Evolutionary conservation across 2,888 invertebrate species (phyloP).

Genomic region (Euclidia mi): DNA sequence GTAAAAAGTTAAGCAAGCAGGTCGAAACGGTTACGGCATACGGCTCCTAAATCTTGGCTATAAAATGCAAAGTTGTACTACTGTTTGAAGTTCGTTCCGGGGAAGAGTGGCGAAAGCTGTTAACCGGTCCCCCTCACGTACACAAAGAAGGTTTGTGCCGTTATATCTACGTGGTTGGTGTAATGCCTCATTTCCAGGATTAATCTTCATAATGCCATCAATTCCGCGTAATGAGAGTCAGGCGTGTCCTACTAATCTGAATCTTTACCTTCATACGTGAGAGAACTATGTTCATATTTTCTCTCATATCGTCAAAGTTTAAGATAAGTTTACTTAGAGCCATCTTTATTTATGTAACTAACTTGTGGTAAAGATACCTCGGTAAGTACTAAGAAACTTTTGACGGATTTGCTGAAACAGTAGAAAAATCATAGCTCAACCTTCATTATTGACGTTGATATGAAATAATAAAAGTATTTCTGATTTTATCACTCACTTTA

Average conservation of each 20-base stretch:
- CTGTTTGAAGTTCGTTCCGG: conserved; percentile 37
- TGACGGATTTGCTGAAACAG: conserved; percentile 35
- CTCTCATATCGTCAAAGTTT: conserved; percentile 35
- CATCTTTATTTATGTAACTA: conserved; percentile 45
- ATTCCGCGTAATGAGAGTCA: conserved; percentile 63
- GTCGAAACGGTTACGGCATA: conserved; percentile 6
- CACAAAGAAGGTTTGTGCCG: conserved; percentile 56
- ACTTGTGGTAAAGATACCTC: conserved; percentile 32
- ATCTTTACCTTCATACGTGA: conserved; percentile 56
- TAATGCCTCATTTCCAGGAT: conserved; percentile 63
- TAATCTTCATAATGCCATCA: conserved; percentile 68
- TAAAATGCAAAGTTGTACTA: conserved; percentile 42
- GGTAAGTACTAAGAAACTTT: conserved; percentile 28
- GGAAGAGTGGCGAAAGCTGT: conserved; percentile 42
- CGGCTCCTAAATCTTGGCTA: conserved; percentile 42
- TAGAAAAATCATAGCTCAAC: conserved; percentile 21
- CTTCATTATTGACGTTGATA: not conserved
- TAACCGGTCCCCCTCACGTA: conserved; percentile 53
- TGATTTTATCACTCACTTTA: too few relatives aligned
- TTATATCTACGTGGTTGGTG: conserved; percentile 55
- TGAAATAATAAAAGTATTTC: not conserved
- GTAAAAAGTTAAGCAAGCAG: not conserved
- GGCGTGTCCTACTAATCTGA: conserved; percentile 60
- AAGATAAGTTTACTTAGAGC: conserved; percentile 39
- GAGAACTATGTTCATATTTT: conserved; percentile 53